Conservation (phyloP, 1,140 invertebrate genomes). For the Uloborus diversus region DNA sequence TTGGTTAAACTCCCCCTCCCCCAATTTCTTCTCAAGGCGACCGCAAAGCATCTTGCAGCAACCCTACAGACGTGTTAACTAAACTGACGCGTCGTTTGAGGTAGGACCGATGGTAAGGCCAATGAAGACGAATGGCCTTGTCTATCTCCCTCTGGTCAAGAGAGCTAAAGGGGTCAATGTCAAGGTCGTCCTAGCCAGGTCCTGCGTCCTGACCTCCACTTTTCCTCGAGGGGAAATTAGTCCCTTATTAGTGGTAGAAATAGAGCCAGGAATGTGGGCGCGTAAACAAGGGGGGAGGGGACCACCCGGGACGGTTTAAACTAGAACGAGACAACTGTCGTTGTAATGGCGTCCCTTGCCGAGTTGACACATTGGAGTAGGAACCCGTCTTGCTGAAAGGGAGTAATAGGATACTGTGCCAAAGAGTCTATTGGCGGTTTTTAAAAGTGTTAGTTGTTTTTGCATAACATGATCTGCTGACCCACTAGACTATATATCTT, state of each 20-base stretch:
- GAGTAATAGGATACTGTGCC: too few species aligned
- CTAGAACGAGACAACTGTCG: neutral
- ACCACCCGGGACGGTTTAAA: too few species aligned
- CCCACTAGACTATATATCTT: too few species aligned
- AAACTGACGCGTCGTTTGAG: neutral
- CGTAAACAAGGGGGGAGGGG: neutral
- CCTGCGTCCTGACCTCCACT: neutral
- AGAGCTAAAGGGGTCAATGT: neutral
- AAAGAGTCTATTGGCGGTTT: too few species aligned
- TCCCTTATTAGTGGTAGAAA: neutral
- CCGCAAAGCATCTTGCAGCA: neutral
- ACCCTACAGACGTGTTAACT: neutral
- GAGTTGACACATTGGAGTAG: too few species aligned
- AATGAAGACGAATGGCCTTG: conserved; percentile 20
- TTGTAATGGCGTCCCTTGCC: neutral
- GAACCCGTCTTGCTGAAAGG: too few species aligned
- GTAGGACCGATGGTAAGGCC: neutral
- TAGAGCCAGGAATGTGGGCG: neutral
- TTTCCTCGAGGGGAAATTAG: neutral
- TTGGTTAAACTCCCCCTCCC: neutral
- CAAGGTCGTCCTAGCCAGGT: too few species aligned
- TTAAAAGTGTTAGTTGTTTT: too few species aligned
- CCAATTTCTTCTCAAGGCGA: neutral
- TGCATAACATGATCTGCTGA: too few species aligned
- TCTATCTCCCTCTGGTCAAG: conserved; percentile 8